Evolutionary conservation across 2,113 vertebrate genomes (phyloP).

Genomic region (Ahaetulla prasina): DNA sequence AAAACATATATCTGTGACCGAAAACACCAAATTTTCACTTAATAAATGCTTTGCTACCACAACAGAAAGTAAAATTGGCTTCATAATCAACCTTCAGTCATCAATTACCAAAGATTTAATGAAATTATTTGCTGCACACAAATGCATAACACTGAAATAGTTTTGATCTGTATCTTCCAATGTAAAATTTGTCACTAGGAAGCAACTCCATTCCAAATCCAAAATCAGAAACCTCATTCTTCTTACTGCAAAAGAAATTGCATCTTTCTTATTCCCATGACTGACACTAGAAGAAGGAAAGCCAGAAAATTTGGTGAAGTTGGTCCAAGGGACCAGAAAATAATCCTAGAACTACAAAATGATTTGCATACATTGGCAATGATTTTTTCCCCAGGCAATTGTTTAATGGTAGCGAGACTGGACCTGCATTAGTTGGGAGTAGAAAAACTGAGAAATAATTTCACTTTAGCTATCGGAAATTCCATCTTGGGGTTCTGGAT

Average conservation of each 20-base stretch:
- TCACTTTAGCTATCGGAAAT: neutral
- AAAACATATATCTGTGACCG: fast-evolving
- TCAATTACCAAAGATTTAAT: neutral
- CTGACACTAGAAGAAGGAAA: neutral
- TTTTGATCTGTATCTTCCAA: neutral
- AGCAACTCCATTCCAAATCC: neutral
- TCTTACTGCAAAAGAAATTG: neutral
- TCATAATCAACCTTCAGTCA: neutral
- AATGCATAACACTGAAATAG: neutral
- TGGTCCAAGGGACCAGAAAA: neutral
- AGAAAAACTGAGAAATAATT: neutral
- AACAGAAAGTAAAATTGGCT: neutral
- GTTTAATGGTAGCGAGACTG: neutral
- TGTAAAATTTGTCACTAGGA: neutral
- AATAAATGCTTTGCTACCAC: neutral
- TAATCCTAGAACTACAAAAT: neutral
- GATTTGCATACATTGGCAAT: neutral
- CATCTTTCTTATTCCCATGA: neutral
- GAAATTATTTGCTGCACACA: too few relatives aligned
- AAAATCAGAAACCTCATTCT: neutral
- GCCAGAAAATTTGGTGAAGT: too few relatives aligned
- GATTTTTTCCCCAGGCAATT: neutral
- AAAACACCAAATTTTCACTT: fast-evolving
- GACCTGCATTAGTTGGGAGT: neutral
- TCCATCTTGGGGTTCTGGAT: neutral